Base-by-base conservation (phyloP, 2,797 vertebrate genomes). In the Bovichtus diacanthus region DNA sequence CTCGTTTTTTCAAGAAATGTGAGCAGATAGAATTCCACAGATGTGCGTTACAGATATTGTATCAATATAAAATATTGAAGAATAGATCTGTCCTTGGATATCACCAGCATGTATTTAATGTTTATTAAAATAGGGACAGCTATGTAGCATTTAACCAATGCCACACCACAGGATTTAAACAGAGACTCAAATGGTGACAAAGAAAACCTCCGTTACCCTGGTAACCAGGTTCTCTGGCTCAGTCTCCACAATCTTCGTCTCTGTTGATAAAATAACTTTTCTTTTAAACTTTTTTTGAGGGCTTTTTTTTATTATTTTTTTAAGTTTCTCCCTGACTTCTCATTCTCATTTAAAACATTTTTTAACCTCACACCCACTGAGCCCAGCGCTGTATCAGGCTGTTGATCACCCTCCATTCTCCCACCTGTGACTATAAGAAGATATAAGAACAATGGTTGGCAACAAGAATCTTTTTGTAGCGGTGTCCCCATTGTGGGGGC, bases 151-250 rank as follows among this genome's bases (percentile, higher is more conserved):
- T 34, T 34, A 34, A 34, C 34, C 31, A 34, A 34, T 34, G 31
- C 7, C 31, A 34, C 8, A 9, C 6, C 31, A 31, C 31, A 34
- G 31, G 9, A 31, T 34, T 34, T 9, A 34, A 31, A 34, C 7
- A 8, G 44, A 44, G 43, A 34, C 38, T 62, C 5, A 51, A 75
- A 44, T 15, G 12, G 11, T 29, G 19, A 70, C 55, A 29, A 67
- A 71, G 25, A 68, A 29, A 41, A 25, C 41, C 38, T 60, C n/a
- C 50, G 65, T 67, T 70, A 65, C 54, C 56, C 9, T 34, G 56
- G 68, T 59, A 73, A 78, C 71, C 16, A 31, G 38, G 9, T 47
- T 64, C 19, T 47, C 29, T 29, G 25, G 1, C 9, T 63, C 2
- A 0, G 36, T 62, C 9, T 41, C 23, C 46, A 3, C 44, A 29